Evolutionary conservation across 2,113 vertebrate species (phyloP).

Genomic region (Canis aureus): DNA sequence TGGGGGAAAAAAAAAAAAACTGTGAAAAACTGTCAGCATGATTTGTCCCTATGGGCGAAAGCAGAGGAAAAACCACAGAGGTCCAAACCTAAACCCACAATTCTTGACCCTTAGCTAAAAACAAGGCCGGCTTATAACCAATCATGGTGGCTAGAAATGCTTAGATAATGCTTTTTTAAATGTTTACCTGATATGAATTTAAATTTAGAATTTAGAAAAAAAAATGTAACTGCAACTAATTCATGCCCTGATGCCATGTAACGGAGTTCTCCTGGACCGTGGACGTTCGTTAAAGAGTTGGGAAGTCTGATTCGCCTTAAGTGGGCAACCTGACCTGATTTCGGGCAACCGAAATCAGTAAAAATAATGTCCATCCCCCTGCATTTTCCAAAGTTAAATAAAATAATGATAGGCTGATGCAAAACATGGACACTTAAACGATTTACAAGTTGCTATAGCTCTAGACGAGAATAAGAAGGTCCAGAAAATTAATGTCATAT

Average conservation of each 20-base stretch:
- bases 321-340: too few relatives aligned
- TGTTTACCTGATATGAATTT: neutral
- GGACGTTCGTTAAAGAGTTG: neutral
- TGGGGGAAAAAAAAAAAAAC: neutral
- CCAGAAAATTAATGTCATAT: neutral
- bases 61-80: slow-evolving; percentile 8
- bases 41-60: neutral
- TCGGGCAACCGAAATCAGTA: neutral
- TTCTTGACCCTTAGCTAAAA: neutral
- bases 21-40: neutral
- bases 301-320: too few relatives aligned
- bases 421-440: neutral
- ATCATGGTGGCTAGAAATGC: neutral
- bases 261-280: neutral
- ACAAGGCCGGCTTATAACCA: neutral
- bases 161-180: slow-evolving; percentile 22
- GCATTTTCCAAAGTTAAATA: slow-evolving; percentile 10
- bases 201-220: neutral
- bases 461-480: neutral
- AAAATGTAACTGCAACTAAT: neutral
- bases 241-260: neutral
- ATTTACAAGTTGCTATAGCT: neutral
- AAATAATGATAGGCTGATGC: neutral
- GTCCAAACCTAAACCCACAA: neutral
- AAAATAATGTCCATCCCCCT: neutral